These are phyloP conservation scores for Syrmaticus mikado DNA, from an alignment of 2,113 vertebrate genomes.

Conservation along the genomic window DNA sequence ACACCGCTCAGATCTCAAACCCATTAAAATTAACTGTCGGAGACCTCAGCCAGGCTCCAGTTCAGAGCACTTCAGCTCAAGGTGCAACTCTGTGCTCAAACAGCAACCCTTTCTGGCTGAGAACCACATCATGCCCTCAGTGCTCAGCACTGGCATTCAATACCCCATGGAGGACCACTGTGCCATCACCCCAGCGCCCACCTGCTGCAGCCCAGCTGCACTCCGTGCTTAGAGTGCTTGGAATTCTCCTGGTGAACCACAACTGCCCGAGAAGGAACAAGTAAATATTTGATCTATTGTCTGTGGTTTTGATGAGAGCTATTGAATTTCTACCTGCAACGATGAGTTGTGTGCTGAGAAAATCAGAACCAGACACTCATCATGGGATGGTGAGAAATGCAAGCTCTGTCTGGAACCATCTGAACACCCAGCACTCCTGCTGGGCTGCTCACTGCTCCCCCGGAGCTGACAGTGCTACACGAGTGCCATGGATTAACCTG, in stretches of 20 bases:
- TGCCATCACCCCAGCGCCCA: accelerated
- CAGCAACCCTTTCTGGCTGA: neutral
- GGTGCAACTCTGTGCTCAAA: accelerated
- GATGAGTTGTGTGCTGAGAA: slow-evolving; percentile 12
- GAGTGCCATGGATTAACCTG: accelerated
- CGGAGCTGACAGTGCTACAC: neutral
- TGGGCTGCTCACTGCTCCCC: neutral
- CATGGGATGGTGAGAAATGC: neutral
- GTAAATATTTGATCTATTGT: slow-evolving; percentile 63
- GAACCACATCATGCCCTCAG: neutral
- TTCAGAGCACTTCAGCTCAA: neutral
- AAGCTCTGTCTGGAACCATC: neutral
- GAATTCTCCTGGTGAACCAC: slow-evolving; percentile 35
- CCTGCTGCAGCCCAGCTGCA: neutral
- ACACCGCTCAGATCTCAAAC: neutral
- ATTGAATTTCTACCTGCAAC: slow-evolving; percentile 40
- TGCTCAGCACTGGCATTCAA: neutral
- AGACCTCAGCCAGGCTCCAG: neutral
- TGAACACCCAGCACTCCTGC: neutral
- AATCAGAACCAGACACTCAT: neutral
- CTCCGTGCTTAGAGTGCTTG: neutral
- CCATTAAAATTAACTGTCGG: neutral
- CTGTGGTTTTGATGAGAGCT: slow-evolving; percentile 20
- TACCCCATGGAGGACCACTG: neutral
- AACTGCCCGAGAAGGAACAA: slow-evolving; percentile 2